These are phyloP conservation scores for Genyomyrus donnyi DNA, from an alignment of 2,113 vertebrate species.

Conservation along the genomic window DNA sequence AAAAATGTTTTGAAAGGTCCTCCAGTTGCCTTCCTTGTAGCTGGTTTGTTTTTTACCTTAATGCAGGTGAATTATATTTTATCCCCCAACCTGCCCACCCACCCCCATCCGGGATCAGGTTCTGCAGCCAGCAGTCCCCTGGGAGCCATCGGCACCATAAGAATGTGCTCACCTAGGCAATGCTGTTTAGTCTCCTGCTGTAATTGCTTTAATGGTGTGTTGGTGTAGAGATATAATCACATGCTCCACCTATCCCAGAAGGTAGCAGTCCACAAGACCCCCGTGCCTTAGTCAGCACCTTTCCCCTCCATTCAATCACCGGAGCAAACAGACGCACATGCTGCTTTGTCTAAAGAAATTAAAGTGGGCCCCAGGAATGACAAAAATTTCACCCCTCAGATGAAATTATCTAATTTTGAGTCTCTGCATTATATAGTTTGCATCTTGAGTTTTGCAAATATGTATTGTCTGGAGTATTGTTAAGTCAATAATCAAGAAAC, in stretches of 20 bases:
- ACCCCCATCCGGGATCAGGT: conserved; percentile 39
- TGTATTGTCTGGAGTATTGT: background rate
- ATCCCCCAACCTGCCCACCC: conserved; percentile 20
- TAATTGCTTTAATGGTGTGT: conserved; percentile 72
- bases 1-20: background rate
- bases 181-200: conserved; percentile 47
- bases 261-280: conserved; percentile 50
- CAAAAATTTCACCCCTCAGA: conserved; percentile 45
- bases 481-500: background rate
- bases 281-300: conserved; percentile 45
- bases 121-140: conserved; percentile 40
- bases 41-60: background rate
- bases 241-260: conserved; percentile 60
- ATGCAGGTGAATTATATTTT: conserved; percentile 55
- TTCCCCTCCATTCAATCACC: conserved; percentile 55
- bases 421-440: conserved; percentile 25
- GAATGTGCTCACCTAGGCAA: conserved; percentile 44
- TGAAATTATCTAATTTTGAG: conserved; percentile 40
- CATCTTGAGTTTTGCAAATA: background rate
- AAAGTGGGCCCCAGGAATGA: conserved; percentile 47
- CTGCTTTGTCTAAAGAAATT: conserved; percentile 30
- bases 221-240: conserved; percentile 67
- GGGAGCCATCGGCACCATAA: conserved; percentile 51
- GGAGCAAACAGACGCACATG: conserved; percentile 36
- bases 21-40: background rate